Percentiles rank a stretch among this genome's conserved stretches.
These are phyloP conservation scores for Papilio dardanus DNA, from an alignment of 1,140 invertebrate species.

Conservation along the genomic window DNA sequence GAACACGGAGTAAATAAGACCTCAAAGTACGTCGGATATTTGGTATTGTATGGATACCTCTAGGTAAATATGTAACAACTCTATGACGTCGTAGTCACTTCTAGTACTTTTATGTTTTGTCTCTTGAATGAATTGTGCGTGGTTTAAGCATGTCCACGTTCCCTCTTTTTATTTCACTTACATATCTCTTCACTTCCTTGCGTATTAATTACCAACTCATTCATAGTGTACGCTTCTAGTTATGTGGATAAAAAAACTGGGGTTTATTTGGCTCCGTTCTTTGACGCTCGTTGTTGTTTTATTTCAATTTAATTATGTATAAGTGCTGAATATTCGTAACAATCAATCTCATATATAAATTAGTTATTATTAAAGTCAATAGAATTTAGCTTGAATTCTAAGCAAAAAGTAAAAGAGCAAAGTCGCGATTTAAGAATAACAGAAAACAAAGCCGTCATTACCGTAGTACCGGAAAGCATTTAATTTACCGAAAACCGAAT, in stretches of 20 bases:
- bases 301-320: no score
- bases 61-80: no score
- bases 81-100: no score
- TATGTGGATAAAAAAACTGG: background rate
- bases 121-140: background rate
- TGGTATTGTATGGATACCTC: no score
- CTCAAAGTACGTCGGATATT: no score
- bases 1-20: background rate
- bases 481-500: slow-evolving; percentile 27
- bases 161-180: background rate
- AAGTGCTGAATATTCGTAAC: no score
- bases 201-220: background rate
- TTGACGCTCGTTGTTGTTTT: no score
- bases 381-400: background rate
- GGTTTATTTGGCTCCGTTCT: no score
- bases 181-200: background rate
- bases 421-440: background rate
- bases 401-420: background rate
- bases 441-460: slow-evolving; percentile 15
- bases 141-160: background rate
- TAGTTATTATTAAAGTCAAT: no score
- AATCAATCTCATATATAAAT: no score
- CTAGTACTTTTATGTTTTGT: background rate
- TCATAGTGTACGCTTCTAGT: background rate
- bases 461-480: background rate